phyloP scores from a whole-genome alignment of 2,888 invertebrate species.

The Drosophila infuscata region DNA sequence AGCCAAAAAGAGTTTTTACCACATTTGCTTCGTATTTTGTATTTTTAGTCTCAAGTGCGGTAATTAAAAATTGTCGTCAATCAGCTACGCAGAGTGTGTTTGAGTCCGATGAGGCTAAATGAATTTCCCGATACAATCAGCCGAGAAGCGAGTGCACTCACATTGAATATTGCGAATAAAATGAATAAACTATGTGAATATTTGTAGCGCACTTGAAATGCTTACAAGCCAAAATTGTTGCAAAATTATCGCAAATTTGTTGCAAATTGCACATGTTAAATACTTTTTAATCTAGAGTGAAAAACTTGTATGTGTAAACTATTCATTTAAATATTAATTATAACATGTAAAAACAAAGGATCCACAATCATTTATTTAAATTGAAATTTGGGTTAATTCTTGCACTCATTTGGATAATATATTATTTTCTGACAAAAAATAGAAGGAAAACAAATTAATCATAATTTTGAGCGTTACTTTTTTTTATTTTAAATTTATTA shows the following conservation, averaged over 20 bases:
- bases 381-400: too few relatives aligned
- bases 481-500: too few relatives aligned
- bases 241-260: not conserved
- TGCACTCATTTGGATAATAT: too few relatives aligned
- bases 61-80: slow-evolving; percentile 66
- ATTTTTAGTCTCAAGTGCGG: slow-evolving; percentile 42
- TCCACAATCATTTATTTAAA: too few relatives aligned
- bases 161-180: too few relatives aligned
- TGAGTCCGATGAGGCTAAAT: not conserved
- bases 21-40: slow-evolving; percentile 15
- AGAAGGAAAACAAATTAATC: too few relatives aligned
- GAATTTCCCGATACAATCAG: not conserved
- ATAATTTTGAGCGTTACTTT: too few relatives aligned
- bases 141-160: not conserved
- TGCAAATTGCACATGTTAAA: not conserved
- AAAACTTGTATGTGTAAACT: not conserved
- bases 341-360: not conserved
- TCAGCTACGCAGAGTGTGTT: slow-evolving; percentile 44
- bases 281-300: not conserved
- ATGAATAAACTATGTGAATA: too few relatives aligned
- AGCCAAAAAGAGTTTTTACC: slow-evolving; percentile 63
- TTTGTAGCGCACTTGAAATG: too few relatives aligned
- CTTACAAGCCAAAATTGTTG: not conserved
- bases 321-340: not conserved
- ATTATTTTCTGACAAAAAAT: too few relatives aligned